These are phyloP conservation scores for Brachystomella parvula DNA, from an alignment of 1,140 invertebrate species.

Conservation along the genomic window DNA sequence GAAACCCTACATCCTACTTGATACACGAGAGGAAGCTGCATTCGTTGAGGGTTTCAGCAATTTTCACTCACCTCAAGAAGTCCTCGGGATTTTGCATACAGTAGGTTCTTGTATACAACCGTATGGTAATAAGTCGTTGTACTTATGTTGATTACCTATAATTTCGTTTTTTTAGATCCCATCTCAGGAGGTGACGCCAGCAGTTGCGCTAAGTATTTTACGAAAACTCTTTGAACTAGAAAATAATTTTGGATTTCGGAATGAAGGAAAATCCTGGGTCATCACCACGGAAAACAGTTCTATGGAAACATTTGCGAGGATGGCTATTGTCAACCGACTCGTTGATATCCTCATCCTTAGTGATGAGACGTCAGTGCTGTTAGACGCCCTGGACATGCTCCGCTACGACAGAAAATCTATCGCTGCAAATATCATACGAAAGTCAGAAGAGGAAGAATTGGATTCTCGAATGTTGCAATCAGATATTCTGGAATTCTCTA, in stretches of 20 bases:
- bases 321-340: constrained; percentile 45
- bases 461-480: constrained; percentile 27
- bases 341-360: constrained; percentile 45
- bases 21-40: constrained; percentile 34
- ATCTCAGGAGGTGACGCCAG: constrained; percentile 47
- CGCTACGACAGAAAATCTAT: constrained; percentile 41
- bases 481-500: constrained; percentile 41
- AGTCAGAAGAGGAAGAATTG: constrained; percentile 25
- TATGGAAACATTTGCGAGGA: constrained; percentile 42
- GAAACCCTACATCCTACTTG: constrained; percentile 24
- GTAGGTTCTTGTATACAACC: constrained; percentile 42
- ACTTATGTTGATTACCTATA: constrained; percentile 43
- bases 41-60: constrained; percentile 40
- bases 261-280: constrained; percentile 30
- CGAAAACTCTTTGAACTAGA: constrained; percentile 50
- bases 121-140: constrained; percentile 40
- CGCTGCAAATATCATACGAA: constrained; percentile 36
- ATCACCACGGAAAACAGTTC: constrained; percentile 26
- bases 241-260: constrained; percentile 43
- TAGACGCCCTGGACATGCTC: constrained; percentile 45
- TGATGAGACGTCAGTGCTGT: constrained; percentile 43
- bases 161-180: too few relatives aligned
- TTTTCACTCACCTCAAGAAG: constrained; percentile 37
- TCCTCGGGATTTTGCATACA: constrained; percentile 40
- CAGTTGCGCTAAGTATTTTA: constrained; percentile 48